phyloP scores from a whole-genome alignment of 30 jellyfish, hydroid and myxozoan species.

The Cassiopea xamachana region DNA sequence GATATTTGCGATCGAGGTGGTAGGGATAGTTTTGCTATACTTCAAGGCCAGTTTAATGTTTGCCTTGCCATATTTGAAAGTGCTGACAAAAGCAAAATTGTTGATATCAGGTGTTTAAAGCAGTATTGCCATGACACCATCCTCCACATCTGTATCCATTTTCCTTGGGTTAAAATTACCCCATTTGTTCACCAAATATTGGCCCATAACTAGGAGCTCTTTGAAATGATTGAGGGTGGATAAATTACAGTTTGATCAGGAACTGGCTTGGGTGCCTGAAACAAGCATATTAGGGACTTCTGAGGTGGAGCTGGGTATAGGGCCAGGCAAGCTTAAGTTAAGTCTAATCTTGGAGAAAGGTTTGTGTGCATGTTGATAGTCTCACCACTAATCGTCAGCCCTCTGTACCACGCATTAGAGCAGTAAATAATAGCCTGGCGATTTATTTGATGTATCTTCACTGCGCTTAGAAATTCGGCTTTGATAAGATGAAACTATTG shows the following conservation, averaged over 20 bases:
- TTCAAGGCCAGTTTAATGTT: background rate
- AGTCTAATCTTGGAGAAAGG: background rate
- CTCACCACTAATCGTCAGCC: background rate
- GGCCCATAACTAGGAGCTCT: slow-evolving; percentile 6
- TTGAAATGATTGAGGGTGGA: background rate
- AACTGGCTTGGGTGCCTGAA: background rate
- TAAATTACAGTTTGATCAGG: background rate
- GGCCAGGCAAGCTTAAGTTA: background rate
- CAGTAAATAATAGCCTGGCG: background rate
- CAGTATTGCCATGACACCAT: background rate
- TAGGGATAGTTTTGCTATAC: background rate
- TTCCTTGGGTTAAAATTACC: background rate
- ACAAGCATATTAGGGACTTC: background rate
- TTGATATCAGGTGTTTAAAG: background rate
- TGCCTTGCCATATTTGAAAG: background rate
- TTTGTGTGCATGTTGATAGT: background rate
- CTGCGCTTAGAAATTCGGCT: background rate
- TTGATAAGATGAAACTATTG: background rate
- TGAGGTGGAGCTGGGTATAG: background rate
- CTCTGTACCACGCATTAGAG: background rate
- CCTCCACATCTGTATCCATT: background rate
- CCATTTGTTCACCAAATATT: slow-evolving; percentile 9
- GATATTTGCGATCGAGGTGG: background rate
- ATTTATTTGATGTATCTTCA: background rate
- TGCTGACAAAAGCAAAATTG: background rate